Percentiles rank a stretch among this genome's conserved stretches.
Evolutionary conservation across 2,797 vertebrate genomes (phyloP).

Genomic region (Microctenopoma steveboyesi): DNA sequence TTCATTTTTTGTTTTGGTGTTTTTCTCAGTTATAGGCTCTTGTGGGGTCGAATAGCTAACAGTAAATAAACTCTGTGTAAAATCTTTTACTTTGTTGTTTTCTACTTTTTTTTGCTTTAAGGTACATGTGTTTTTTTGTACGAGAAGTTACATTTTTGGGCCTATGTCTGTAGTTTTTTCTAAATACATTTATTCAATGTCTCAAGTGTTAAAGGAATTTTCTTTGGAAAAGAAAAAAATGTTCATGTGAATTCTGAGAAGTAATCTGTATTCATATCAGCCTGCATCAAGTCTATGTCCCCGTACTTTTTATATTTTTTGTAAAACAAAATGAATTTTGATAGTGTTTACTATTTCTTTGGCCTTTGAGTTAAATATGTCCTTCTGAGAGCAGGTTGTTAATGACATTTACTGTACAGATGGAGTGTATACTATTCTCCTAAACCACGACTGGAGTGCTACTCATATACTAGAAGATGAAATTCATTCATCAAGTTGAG

Average conservation of each 20-base stretch:
- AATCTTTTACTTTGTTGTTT: slow-evolving; percentile 16
- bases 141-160: slow-evolving; percentile 72
- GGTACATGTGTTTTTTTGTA: slow-evolving; percentile 73
- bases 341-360: slow-evolving; percentile 73
- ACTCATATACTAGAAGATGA: slow-evolving; percentile 55
- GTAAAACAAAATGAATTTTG: slow-evolving; percentile 75
- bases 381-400: slow-evolving; percentile 69
- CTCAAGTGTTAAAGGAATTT: slow-evolving; percentile 72
- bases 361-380: slow-evolving; percentile 63
- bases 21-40: slow-evolving; percentile 40
- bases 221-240: slow-evolving; percentile 54
- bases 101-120: slow-evolving; percentile 39
- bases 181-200: slow-evolving; percentile 76
- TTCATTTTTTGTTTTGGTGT: slow-evolving; percentile 42
- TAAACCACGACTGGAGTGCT: slow-evolving; percentile 51
- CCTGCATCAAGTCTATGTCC: slow-evolving; percentile 66
- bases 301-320: slow-evolving; percentile 82
- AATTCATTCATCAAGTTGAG: slow-evolving; percentile 54
- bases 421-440: slow-evolving; percentile 50
- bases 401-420: slow-evolving; percentile 65
- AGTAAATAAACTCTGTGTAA: slow-evolving; percentile 62
- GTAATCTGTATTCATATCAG: slow-evolving; percentile 56
- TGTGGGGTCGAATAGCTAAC: slow-evolving; percentile 53
- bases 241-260: slow-evolving; percentile 67
- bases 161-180: slow-evolving; percentile 76